Conservation (phyloP, 2,888 invertebrate genomes). For the Ectobius pallidus region DNA sequence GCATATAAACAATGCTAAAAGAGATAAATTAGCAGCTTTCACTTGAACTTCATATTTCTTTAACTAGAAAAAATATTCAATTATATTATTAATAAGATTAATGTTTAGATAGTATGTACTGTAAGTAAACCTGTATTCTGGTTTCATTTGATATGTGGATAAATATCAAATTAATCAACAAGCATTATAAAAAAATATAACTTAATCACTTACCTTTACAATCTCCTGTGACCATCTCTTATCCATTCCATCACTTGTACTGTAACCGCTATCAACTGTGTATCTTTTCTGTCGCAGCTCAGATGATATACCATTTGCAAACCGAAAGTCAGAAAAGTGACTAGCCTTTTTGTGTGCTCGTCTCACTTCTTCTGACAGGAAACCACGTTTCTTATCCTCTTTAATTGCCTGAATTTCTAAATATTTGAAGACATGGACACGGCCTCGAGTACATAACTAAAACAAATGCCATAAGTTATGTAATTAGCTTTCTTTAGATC, state of each 20-base stretch:
- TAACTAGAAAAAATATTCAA: too few species aligned
- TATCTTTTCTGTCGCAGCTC: constrained; percentile 62
- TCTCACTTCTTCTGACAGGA: constrained; percentile 37
- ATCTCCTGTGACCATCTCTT: constrained; percentile 84
- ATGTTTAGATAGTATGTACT: too few species aligned
- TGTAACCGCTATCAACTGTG: constrained; percentile 89
- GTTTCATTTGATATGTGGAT: too few species aligned
- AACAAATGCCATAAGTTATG: too few species aligned
- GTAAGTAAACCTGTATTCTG: too few species aligned
- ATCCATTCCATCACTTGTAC: constrained; percentile 79
- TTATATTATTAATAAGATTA: too few species aligned
- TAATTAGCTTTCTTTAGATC: too few species aligned
- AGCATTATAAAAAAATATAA: too few species aligned
- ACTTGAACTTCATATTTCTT: too few species aligned
- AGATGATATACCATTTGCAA: constrained; percentile 58
- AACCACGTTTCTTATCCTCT: constrained; percentile 46
- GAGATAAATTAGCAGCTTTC: too few species aligned
- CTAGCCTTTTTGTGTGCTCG: constrained; percentile 43
- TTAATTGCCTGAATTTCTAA: constrained; percentile 81
- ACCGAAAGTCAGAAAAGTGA: constrained; percentile 45
- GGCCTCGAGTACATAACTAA: constrained; percentile 88
- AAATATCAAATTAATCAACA: too few species aligned
- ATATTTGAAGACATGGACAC: constrained; percentile 94
- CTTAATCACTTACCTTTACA: constrained; percentile 56
- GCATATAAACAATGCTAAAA: too few species aligned